Evolutionary conservation across 1,140 invertebrate genomes (phyloP).

Genomic region (Littorina saxatilis): DNA sequence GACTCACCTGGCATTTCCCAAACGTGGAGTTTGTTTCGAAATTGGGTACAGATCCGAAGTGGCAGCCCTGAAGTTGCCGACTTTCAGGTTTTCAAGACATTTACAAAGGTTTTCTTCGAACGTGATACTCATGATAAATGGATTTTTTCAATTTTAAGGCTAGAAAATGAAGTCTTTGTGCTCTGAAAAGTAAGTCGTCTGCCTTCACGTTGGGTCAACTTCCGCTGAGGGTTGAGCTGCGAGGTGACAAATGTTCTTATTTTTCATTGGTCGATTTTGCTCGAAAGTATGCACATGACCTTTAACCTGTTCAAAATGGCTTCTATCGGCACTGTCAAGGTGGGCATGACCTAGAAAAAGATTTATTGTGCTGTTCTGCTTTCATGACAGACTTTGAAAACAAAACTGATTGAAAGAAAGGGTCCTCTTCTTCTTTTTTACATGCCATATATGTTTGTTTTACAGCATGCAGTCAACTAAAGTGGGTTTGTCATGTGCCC

Average conservation of each 20-base stretch:
- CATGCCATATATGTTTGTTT: no score
- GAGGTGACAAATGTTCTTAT: background rate
- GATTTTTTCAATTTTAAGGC: background rate
- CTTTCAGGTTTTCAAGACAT: background rate
- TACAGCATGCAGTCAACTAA: no score
- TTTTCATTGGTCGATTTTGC: constrained; percentile 11
- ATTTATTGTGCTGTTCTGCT: no score
- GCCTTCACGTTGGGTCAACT: constrained; percentile 16
- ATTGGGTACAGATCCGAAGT: background rate
- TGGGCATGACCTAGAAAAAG: constrained; percentile 1
- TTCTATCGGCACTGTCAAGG: constrained; percentile 32
- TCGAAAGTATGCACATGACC: background rate
- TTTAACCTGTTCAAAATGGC: constrained; percentile 37
- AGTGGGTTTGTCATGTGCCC: no score
- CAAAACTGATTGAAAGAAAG: no score
- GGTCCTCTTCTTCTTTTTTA: no score
- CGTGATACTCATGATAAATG: background rate
- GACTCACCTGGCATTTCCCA: constrained; percentile 14
- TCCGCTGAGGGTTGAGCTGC: background rate
- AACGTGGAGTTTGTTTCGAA: background rate
- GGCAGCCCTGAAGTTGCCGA: background rate
- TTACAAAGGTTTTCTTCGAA: background rate
- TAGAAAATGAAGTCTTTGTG: background rate
- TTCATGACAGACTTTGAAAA: no score
- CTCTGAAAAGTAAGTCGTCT: constrained; percentile 21